These are phyloP conservation scores for Pipistrellus pygmaeus DNA, from an alignment of 2,797 vertebrate genomes.

Conservation along the genomic window DNA sequence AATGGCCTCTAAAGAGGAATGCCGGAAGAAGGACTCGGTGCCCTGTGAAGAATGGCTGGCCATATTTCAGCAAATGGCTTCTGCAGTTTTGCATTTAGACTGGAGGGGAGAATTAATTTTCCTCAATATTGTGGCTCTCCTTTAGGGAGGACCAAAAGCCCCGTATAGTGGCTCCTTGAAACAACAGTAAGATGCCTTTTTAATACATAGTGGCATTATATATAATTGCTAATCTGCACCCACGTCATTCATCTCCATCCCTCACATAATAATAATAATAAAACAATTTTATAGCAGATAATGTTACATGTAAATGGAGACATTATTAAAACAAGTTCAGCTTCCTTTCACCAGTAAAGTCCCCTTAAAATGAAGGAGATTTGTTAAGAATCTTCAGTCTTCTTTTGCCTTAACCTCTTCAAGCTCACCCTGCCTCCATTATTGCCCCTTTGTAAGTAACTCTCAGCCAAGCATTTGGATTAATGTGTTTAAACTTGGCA, in stretches of 20 bases:
- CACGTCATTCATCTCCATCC: background rate
- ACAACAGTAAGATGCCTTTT: background rate
- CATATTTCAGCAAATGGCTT: slow-evolving; percentile 32
- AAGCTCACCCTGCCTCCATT: background rate
- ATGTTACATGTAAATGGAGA: background rate
- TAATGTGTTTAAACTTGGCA: background rate
- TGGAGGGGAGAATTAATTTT: slow-evolving; percentile 57
- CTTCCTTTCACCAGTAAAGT: background rate
- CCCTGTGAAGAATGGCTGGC: slow-evolving; percentile 6
- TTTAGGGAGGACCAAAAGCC: background rate
- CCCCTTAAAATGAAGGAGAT: background rate
- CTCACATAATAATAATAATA: slow-evolving; percentile 27
- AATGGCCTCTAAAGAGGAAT: slow-evolving; percentile 25
- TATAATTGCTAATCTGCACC: background rate
- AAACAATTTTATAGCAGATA: background rate
- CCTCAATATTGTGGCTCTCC: background rate
- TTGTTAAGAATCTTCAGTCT: background rate
- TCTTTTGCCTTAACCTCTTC: background rate
- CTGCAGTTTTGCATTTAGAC: slow-evolving; percentile 40
- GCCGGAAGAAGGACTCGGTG: background rate
- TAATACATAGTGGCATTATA: background rate
- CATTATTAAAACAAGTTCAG: slow-evolving; percentile 12
- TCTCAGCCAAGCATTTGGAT: background rate
- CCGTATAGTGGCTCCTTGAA: background rate
- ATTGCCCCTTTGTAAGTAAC: background rate